These are phyloP conservation scores for Helobdella robusta DNA, from an alignment of 2,888 invertebrate genomes.

Conservation along the genomic window DNA sequence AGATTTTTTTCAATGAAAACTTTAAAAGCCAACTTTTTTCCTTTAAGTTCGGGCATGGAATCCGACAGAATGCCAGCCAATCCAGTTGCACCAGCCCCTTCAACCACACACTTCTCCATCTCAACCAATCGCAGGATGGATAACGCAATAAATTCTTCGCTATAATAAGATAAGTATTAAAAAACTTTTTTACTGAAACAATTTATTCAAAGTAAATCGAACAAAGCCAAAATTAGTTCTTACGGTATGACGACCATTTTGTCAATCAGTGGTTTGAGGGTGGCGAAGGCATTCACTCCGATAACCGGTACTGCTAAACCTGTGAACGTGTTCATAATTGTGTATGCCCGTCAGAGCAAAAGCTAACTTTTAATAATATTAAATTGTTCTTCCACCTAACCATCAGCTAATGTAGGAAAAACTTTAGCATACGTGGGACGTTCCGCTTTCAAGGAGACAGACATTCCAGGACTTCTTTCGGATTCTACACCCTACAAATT, in stretches of 20 bases:
- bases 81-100: conserved; percentile 78
- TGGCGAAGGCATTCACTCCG: conserved; percentile 73
- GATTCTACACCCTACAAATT: conserved; percentile 70
- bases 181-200: no score
- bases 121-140: conserved; percentile 70
- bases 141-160: conserved; percentile 67
- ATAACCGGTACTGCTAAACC: conserved; percentile 73
- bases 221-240: conserved; percentile 34
- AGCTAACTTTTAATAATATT: no score
- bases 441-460: conserved; percentile 61
- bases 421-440: conserved; percentile 62
- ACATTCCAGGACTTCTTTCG: conserved; percentile 78
- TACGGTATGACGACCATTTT: conserved; percentile 65
- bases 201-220: no score
- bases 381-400: conserved; percentile 51
- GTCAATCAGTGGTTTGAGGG: conserved; percentile 64
- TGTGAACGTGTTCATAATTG: no score
- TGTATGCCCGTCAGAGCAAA: no score
- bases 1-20: no score
- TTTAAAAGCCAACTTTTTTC: conserved; percentile 69
- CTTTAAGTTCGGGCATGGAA: conserved; percentile 66
- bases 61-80: conserved; percentile 75
- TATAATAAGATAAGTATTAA: no score
- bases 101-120: conserved; percentile 77
- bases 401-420: conserved; percentile 72